Evolutionary conservation across 2,113 vertebrate species (phyloP).

Genomic region (Tyrannus savana): DNA sequence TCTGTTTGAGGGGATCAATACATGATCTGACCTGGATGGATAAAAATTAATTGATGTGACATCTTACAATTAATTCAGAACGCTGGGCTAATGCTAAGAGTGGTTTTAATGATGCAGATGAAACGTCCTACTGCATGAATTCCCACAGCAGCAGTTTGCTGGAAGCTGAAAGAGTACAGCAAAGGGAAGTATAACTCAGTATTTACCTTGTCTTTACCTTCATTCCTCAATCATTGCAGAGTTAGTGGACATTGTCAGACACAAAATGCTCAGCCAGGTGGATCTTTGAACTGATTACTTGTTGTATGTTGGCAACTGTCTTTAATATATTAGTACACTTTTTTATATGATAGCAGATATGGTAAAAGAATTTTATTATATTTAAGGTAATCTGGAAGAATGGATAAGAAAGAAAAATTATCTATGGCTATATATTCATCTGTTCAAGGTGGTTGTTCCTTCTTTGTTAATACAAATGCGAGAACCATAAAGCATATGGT

Average conservation of each 20-base stretch:
- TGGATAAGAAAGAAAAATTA: not conserved
- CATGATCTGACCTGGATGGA: not conserved
- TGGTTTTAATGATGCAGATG: not conserved
- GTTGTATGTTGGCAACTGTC: not conserved
- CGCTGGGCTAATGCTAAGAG: not conserved
- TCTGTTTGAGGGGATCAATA: not conserved
- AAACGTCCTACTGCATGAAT: not conserved
- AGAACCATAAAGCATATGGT: conserved; percentile 41
- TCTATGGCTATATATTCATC: not conserved
- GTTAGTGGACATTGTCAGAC: not conserved
- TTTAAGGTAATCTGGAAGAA: not conserved
- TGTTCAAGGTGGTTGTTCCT: not conserved
- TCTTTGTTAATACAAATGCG: conserved; percentile 27
- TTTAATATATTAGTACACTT: not conserved
- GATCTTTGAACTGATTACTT: not conserved
- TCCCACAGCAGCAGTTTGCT: not conserved
- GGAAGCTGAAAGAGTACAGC: not conserved
- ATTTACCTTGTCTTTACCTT: not conserved
- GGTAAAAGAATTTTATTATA: not conserved
- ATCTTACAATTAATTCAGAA: conserved; percentile 29
- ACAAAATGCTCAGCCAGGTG: not conserved
- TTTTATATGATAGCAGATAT: not conserved
- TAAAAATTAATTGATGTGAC: not conserved
- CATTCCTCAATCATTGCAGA: not conserved
- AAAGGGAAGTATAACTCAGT: conserved; percentile 33